A percentile compares a stretch with the other conserved stretches of the same genome.
phyloP scores from a whole-genome alignment of 2,888 invertebrate genomes.

The Ametastegia equiseti region DNA sequence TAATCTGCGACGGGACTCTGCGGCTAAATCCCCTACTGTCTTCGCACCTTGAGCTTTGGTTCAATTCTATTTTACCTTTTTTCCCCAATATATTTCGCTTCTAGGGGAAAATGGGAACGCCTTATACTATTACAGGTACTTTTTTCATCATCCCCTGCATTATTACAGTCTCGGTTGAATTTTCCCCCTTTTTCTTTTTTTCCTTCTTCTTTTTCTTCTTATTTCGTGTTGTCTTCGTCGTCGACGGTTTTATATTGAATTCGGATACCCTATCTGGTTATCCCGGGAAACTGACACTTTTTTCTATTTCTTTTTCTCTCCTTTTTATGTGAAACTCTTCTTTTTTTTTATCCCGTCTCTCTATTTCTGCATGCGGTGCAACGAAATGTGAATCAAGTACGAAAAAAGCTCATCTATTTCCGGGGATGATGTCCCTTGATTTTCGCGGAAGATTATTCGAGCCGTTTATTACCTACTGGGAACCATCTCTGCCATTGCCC shows the following conservation, averaged over 20 bases:
- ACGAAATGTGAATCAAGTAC: neutral
- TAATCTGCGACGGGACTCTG: neutral
- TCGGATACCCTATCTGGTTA: neutral
- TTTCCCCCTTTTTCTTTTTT: neutral
- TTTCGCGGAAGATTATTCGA: constrained; percentile 33
- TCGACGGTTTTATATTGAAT: neutral
- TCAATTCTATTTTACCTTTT: neutral
- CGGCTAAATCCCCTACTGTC: neutral
- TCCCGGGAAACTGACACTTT: neutral
- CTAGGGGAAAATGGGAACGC: no score
- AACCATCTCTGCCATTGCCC: neutral
- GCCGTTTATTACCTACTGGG: constrained; percentile 25
- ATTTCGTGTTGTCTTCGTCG: neutral
- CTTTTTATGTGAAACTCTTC: no score
- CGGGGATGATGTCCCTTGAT: neutral
- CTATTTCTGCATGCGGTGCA: neutral
- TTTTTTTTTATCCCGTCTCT: neutral
- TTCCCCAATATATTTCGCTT: no score
- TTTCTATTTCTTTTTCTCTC: neutral
- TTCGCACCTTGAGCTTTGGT: neutral
- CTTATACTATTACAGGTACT: no score
- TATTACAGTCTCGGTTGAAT: no score
- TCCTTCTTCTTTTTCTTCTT: neutral
- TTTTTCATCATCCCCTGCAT: no score
- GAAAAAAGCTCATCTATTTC: neutral